Conservation (phyloP, 1,140 invertebrate species). For the Parapsyche elsis region DNA sequence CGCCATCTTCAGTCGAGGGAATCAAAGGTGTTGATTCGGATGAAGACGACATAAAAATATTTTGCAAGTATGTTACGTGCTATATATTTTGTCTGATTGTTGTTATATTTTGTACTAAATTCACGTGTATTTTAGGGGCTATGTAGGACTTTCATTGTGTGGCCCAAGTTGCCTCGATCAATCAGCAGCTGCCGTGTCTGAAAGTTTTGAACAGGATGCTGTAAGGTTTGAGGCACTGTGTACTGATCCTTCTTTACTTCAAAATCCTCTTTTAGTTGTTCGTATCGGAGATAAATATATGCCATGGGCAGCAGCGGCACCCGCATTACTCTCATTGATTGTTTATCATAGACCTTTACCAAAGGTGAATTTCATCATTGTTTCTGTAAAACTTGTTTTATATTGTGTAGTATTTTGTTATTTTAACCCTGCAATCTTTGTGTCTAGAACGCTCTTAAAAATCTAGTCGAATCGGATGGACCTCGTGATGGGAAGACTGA, state of each 20-base stretch:
- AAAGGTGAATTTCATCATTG: slow-evolving; percentile 62
- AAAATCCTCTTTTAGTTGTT: slow-evolving; percentile 88
- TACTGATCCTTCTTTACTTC: slow-evolving; percentile 80
- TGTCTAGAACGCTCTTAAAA: slow-evolving; percentile 61
- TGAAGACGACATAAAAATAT: slow-evolving; percentile 79
- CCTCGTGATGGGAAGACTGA: slow-evolving; percentile 58
- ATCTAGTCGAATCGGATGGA: slow-evolving; percentile 59
- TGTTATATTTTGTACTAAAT: neutral
- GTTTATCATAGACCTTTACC: slow-evolving; percentile 87
- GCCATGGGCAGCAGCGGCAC: slow-evolving; percentile 88
- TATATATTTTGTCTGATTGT: neutral
- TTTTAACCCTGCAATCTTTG: neutral
- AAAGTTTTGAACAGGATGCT: slow-evolving; percentile 79
- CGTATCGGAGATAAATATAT: slow-evolving; percentile 89
- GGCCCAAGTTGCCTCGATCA: slow-evolving; percentile 47
- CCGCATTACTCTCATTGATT: slow-evolving; percentile 86
- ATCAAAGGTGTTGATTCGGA: slow-evolving; percentile 82
- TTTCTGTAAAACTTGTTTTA: neutral
- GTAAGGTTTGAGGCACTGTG: slow-evolving; percentile 88
- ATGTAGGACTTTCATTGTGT: slow-evolving; percentile 53
- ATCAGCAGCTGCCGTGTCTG: slow-evolving; percentile 56
- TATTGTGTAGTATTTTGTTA: slow-evolving; percentile 11
- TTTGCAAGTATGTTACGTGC: slow-evolving; percentile 67
- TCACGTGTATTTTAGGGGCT: slow-evolving; percentile 47
- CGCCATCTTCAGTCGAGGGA: slow-evolving; percentile 88